phyloP scores from a whole-genome alignment of 2,797 vertebrate species.

The Liparis tanakae region DNA sequence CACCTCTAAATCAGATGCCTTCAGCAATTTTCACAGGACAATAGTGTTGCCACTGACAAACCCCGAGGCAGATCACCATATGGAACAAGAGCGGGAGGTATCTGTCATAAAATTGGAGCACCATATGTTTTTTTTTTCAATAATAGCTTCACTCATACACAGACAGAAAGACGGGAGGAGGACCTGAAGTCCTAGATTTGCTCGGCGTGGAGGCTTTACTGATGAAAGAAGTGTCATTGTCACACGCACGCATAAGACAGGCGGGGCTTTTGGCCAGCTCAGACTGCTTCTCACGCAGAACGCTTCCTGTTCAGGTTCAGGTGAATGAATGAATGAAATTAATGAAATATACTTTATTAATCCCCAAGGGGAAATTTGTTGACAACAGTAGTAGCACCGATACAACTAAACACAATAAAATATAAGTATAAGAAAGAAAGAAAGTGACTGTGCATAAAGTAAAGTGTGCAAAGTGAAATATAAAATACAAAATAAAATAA shows the following conservation, averaged over 20 bases:
- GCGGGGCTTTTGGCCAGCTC: constrained; percentile 25
- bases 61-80: constrained; percentile 63
- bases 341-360: too few relatives aligned
- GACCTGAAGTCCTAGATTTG: constrained; percentile 39
- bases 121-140: constrained; percentile 78
- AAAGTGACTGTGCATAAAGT: too few relatives aligned
- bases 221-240: constrained; percentile 45
- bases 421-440: too few relatives aligned
- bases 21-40: constrained; percentile 66
- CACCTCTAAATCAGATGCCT: constrained; percentile 71
- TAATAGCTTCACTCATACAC: constrained; percentile 47
- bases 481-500: too few relatives aligned
- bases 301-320: constrained; percentile 16
- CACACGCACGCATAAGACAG: not conserved
- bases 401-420: too few relatives aligned
- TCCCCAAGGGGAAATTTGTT: too few relatives aligned
- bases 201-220: constrained; percentile 35
- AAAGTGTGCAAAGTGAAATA: too few relatives aligned
- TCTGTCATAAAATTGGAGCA: constrained; percentile 68
- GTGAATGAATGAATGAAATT: too few relatives aligned
- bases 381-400: too few relatives aligned
- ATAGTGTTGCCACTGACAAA: constrained; percentile 58
- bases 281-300: constrained; percentile 26
- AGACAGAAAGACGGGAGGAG: not conserved
- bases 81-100: constrained; percentile 60